A percentile compares a stretch with the other conserved stretches of the same genome.
Conservation (phyloP, 2,888 invertebrate genomes). For the Spatulosminthurus flaviceps region DNA sequence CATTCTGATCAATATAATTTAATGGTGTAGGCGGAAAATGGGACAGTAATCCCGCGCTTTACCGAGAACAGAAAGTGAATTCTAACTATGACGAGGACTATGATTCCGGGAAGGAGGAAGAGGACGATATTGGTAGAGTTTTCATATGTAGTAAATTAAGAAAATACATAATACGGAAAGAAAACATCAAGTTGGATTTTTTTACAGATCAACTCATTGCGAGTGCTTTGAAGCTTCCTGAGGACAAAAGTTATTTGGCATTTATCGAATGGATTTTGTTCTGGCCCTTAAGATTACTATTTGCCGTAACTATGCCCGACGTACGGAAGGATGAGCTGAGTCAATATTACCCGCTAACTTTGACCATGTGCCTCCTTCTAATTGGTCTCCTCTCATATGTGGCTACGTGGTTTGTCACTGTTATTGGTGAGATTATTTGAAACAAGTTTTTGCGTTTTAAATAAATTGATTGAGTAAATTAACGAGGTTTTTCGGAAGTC, state of each 20-base stretch:
- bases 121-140: no score
- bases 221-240: conserved; percentile 62
- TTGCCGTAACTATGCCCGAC: conserved; percentile 82
- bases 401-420: conserved; percentile 86
- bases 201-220: conserved; percentile 50
- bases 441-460: no score
- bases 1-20: no score
- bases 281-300: conserved; percentile 78
- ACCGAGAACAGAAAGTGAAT: no score
- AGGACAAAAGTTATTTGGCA: conserved; percentile 50
- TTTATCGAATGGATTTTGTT: conserved; percentile 74
- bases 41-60: no score
- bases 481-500: no score
- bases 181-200: no score
- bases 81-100: no score
- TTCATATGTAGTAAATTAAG: no score
- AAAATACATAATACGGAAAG: neutral
- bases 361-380: conserved; percentile 83
- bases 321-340: conserved; percentile 70
- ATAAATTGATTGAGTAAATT: no score
- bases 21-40: no score
- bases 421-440: conserved; percentile 80
- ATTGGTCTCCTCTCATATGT: conserved; percentile 82
- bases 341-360: conserved; percentile 75
- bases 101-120: no score